Evolutionary conservation across 2,888 invertebrate genomes (phyloP).

Genomic region (Cheilosia pagana): DNA sequence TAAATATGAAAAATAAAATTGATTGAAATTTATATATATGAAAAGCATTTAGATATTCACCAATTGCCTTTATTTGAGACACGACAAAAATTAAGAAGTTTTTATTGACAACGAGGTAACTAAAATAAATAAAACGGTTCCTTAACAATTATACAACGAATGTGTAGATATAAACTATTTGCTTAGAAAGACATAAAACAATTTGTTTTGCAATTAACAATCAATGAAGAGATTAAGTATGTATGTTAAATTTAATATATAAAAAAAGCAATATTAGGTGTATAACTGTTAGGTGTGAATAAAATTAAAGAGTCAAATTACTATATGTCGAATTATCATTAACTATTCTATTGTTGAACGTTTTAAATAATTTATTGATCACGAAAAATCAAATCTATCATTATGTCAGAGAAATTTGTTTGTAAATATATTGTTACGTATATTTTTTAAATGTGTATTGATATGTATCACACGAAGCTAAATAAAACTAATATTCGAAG

Average conservation of each 20-base stretch:
- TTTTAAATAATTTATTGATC: slow-evolving; percentile 9
- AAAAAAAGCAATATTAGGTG: slow-evolving; percentile 5
- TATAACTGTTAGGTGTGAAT: slow-evolving; percentile 12
- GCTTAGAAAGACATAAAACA: slow-evolving; percentile 26
- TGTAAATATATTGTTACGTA: slow-evolving; percentile 35
- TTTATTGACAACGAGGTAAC: slow-evolving; percentile 14
- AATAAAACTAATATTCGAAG: slow-evolving; percentile 27
- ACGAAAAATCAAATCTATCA: not conserved
- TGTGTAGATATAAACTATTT: not conserved
- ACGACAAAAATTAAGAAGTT: slow-evolving; percentile 19
- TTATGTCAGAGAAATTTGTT: slow-evolving; percentile 10
- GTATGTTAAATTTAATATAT: slow-evolving; percentile 25
- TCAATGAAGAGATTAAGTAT: slow-evolving; percentile 42
- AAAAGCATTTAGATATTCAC: slow-evolving; percentile 75
- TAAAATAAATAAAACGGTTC: not conserved
- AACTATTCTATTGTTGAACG: slow-evolving; percentile 36
- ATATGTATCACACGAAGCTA: slow-evolving; percentile 16
- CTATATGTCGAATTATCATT: slow-evolving; percentile 10
- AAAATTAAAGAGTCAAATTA: not conserved
- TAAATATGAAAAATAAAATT: slow-evolving; percentile 24
- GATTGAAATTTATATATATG: slow-evolving; percentile 56
- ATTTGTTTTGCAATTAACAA: slow-evolving; percentile 66
- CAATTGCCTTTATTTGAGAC: slow-evolving; percentile 77
- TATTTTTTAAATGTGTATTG: slow-evolving; percentile 12
- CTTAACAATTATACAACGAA: slow-evolving; percentile 10